These are phyloP conservation scores for Aphodius granarius DNA, from an alignment of 2,888 invertebrate species.

Conservation along the genomic window DNA sequence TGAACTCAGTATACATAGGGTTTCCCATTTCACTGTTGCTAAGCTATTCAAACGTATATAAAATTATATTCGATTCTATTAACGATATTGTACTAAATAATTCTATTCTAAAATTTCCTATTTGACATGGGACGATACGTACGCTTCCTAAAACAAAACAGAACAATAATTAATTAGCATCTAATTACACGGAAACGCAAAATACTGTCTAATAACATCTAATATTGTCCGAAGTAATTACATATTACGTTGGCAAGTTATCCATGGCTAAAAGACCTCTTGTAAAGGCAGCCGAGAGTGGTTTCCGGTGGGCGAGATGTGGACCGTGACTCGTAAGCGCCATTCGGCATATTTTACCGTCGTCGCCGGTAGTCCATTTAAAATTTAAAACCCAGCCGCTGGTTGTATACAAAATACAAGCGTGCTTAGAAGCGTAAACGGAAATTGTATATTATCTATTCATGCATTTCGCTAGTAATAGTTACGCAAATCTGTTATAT, in stretches of 20 bases:
- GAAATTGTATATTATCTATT: background rate
- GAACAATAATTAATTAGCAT: background rate
- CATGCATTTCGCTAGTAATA: background rate
- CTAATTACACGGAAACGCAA: background rate
- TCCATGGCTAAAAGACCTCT: background rate
- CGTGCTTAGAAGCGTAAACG: conserved; percentile 6
- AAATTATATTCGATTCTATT: too few relatives aligned
- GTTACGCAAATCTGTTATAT: background rate
- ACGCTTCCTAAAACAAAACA: too few relatives aligned
- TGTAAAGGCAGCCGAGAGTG: background rate
- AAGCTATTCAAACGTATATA: too few relatives aligned
- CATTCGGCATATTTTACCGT: background rate
- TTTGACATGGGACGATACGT: too few relatives aligned
- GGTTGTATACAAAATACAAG: conserved; percentile 3
- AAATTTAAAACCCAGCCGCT: conserved; percentile 9
- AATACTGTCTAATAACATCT: background rate
- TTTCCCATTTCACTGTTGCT: too few relatives aligned
- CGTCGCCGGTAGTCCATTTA: conserved; percentile 3
- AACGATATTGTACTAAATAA: too few relatives aligned
- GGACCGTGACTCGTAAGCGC: background rate
- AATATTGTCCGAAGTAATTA: background rate
- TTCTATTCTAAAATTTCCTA: too few relatives aligned
- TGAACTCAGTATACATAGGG: too few relatives aligned
- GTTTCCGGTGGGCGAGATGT: background rate
- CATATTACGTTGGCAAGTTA: background rate